Evolutionary conservation across 2,888 invertebrate genomes (phyloP).

Genomic region (Hypomecis atomaria): DNA sequence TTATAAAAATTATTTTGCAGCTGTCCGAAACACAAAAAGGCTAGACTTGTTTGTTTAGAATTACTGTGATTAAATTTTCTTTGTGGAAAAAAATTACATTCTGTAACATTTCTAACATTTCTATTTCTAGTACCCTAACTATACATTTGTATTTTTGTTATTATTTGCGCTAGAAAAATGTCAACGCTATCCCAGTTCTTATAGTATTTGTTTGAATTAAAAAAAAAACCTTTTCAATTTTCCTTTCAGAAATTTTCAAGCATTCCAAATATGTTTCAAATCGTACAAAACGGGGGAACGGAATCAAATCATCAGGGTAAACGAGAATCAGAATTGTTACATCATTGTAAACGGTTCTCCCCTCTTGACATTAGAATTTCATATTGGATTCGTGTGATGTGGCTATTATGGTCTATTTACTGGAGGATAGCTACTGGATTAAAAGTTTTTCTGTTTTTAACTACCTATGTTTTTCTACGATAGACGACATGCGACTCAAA

Average conservation of each 20-base stretch:
- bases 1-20: too few relatives aligned
- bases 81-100: too few relatives aligned
- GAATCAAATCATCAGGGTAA: conserved; percentile 43
- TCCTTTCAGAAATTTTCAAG: conserved; percentile 26
- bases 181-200: not conserved
- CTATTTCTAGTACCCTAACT: too few relatives aligned
- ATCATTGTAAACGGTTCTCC: conserved; percentile 36
- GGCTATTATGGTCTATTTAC: conserved; percentile 22
- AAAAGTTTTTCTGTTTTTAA: too few relatives aligned
- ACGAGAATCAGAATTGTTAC: conserved; percentile 42
- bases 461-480: too few relatives aligned
- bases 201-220: conserved; percentile 19
- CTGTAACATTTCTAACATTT: too few relatives aligned
- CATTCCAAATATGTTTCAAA: conserved; percentile 40
- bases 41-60: too few relatives aligned
- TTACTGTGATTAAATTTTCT: too few relatives aligned
- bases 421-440: conserved; percentile 9
- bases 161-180: too few relatives aligned
- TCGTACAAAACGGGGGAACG: conserved; percentile 39
- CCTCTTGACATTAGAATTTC: conserved; percentile 38
- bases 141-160: not conserved
- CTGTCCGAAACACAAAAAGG: too few relatives aligned
- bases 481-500: too few relatives aligned
- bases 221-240: not conserved
- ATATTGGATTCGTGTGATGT: conserved; percentile 35